These are phyloP conservation scores for Cichladusa arquata DNA, from an alignment of 2,113 vertebrate genomes.

Conservation along the genomic window DNA sequence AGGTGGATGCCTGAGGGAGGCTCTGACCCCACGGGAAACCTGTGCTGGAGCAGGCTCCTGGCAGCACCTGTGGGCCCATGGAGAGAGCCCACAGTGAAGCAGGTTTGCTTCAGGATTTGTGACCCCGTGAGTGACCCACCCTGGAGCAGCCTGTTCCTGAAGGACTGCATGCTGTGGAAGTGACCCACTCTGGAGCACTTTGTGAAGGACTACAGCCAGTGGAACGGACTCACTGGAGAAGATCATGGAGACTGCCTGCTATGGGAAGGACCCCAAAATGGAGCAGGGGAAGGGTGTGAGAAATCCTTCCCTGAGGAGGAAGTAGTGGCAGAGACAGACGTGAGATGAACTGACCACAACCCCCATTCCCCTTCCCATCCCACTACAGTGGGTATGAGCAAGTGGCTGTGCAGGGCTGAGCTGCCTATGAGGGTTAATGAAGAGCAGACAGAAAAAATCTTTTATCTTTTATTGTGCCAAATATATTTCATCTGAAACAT, in stretches of 20 bases:
- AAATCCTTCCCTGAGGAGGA: background rate
- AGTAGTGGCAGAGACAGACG: background rate
- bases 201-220: background rate
- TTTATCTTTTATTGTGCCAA: accelerated
- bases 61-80: background rate
- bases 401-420: background rate
- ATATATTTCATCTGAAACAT: background rate
- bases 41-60: background rate
- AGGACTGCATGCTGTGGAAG: no score
- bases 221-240: no score
- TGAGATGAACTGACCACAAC: background rate
- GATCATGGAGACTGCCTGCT: accelerated
- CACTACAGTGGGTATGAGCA: accelerated
- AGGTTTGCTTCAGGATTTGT: background rate
- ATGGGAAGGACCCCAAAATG: no score
- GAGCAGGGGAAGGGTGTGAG: background rate
- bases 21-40: background rate
- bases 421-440: background rate
- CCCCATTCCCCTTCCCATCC: background rate
- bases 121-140: accelerated
- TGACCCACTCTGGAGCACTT: background rate
- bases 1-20: background rate
- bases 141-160: background rate
- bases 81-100: background rate
- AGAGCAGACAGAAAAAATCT: background rate